Evolutionary conservation across 2,888 invertebrate species (phyloP).

Genomic region (Ecdyonurus torrentis): DNA sequence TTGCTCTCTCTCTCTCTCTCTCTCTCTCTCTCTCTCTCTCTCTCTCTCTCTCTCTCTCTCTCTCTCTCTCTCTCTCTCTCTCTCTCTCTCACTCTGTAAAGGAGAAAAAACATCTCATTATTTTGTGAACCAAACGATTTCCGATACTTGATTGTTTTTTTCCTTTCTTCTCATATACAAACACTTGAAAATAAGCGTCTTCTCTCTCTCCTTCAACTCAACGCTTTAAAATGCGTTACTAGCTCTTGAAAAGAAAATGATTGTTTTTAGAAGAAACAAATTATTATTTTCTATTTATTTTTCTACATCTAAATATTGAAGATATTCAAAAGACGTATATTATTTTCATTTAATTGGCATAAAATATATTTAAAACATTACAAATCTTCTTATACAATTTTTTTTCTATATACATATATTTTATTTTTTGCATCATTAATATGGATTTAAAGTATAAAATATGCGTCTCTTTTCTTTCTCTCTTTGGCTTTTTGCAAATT

Average conservation of each 20-base stretch:
- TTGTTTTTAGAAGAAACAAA: background rate
- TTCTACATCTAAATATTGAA: background rate
- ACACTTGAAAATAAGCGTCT: background rate
- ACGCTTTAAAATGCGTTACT: background rate
- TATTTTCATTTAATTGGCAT: too few relatives aligned
- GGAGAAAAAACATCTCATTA: background rate
- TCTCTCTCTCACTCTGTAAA: too few relatives aligned
- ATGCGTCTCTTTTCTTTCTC: too few relatives aligned
- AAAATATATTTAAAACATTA: too few relatives aligned
- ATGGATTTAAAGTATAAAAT: too few relatives aligned
- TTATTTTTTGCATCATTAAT: too few relatives aligned
- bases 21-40: background rate
- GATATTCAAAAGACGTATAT: too few relatives aligned
- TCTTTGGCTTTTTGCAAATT: too few relatives aligned
- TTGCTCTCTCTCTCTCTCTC: background rate
- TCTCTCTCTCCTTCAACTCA: background rate
- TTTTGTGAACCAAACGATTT: background rate
- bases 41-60: background rate
- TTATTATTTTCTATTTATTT: background rate
- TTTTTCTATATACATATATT: too few relatives aligned
- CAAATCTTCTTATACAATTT: too few relatives aligned
- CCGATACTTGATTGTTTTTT: background rate
- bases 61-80: background rate
- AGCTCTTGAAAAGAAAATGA: background rate
- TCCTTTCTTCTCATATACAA: background rate